Evolutionary conservation across 2,113 vertebrate species (phyloP), one percentile per base, ranked within the genome.

Genomic region (Polypterus senegalus): DNA sequence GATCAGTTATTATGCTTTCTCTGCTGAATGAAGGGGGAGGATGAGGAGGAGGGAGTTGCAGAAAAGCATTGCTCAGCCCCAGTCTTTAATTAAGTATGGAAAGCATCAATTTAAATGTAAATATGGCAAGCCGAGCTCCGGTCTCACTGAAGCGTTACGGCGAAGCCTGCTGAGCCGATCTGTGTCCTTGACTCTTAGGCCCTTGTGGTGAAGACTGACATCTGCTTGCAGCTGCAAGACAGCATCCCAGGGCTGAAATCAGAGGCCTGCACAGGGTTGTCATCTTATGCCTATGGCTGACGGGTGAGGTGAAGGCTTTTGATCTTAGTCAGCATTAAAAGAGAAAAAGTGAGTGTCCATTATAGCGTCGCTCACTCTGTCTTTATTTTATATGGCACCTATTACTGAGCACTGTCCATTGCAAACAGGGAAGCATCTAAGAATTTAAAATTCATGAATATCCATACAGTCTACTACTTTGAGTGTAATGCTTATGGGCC

Each of bases 91-190:
- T 86, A 88, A 88, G 83, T 85, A 86, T 86, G 81, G 86, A 83
- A 86, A 88, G 86, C 84, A 88, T 86, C 84, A 88, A 88, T 88
- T 88, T 86, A 88, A 88, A 86, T 88, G 84, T 86, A 88, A 88
- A 88, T 88, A 88, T 88, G 77, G 71, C 80, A 75, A 79, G 76
- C 79, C 80, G 83, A 78, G 78, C 51, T 52, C 10, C 51, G 51
- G 51, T 76, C 69, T 78, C 83, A 84, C 82, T 88, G 83, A 84
- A 81, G 86, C 84, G 83, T 82, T 82, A 87, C 81, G 82, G 81
- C 80, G 81, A 74, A 74, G 76, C 57, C 73, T 73, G 81, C 81
- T 73, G 62, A 45, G 62, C 46, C 62, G 57, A 63, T 48, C 62
- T 79, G 77, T 77, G 81, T 77, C n/a, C 76, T 77, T 81, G 77